phyloP scores from a whole-genome alignment of 2,797 vertebrate species.

The Urocyon cinereoargenteus region DNA sequence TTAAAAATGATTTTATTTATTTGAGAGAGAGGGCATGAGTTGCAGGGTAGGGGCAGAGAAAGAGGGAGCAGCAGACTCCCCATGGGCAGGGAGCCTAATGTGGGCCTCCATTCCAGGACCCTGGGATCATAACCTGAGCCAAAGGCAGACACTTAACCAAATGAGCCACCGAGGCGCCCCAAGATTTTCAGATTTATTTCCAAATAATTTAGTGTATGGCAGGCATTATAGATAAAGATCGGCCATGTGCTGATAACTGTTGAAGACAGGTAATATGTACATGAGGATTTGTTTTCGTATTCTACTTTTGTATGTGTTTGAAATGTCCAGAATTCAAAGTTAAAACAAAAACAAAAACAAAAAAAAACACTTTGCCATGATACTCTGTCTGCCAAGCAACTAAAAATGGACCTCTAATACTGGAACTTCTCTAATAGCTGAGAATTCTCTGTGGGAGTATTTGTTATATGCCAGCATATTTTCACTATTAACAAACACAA shows the following conservation, averaged over 20 bases:
- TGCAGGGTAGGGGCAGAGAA: neutral
- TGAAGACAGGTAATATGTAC: neutral
- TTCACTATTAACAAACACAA: conserved; percentile 39
- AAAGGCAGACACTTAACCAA: no score
- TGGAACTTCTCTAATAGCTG: neutral
- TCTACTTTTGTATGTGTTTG: neutral
- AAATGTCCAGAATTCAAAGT: neutral
- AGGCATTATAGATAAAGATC: neutral
- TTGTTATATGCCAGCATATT: neutral
- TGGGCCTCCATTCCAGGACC: neutral
- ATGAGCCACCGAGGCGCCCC: neutral
- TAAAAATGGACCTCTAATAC: neutral
- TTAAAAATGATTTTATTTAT: neutral
- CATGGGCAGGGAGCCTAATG: neutral
- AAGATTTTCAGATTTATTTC: neutral
- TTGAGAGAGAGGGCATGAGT: neutral
- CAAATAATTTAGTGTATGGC: neutral
- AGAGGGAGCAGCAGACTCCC: neutral
- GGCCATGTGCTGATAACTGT: neutral
- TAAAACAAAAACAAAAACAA: neutral
- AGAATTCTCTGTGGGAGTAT: neutral
- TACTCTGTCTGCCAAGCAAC: neutral
- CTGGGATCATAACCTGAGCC: neutral
- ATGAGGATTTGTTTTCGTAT: neutral
- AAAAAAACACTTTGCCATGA: neutral